Evolutionary conservation across 2,888 invertebrate genomes (phyloP).

Genomic region (Tetropium fuscum): DNA sequence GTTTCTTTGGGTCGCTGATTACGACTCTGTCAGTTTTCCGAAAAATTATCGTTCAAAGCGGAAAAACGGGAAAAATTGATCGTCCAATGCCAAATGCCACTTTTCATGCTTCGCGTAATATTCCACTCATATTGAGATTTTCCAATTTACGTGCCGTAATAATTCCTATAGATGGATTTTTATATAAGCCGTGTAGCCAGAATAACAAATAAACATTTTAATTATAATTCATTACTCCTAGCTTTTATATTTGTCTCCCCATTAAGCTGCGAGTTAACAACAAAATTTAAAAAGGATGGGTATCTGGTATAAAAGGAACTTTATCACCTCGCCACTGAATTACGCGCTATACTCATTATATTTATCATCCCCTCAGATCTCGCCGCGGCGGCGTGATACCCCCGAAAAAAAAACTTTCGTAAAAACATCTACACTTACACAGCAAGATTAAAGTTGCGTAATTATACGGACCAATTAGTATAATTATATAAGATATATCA

Average conservation of each 20-base stretch:
- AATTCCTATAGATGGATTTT: too few relatives aligned
- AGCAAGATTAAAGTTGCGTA: conserved; percentile 50
- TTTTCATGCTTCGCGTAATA: too few relatives aligned
- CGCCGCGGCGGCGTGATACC: conserved; percentile 24
- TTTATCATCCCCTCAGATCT: conserved; percentile 22
- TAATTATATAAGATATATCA: conserved; percentile 61
- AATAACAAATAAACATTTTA: conserved; percentile 7
- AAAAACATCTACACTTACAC: conserved; percentile 26
- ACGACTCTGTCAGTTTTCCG: too few relatives aligned
- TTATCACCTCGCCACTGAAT: conserved; percentile 23
- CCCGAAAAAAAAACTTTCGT: conserved; percentile 16
- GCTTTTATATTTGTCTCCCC: conserved; percentile 9
- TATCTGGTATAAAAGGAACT: conserved; percentile 3
- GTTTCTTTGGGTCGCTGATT: too few relatives aligned
- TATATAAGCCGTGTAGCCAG: too few relatives aligned
- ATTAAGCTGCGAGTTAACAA: conserved; percentile 14
- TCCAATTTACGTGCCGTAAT: too few relatives aligned
- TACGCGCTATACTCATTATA: conserved; percentile 17
- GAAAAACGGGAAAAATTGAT: too few relatives aligned
- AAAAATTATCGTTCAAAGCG: too few relatives aligned
- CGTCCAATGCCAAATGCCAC: too few relatives aligned
- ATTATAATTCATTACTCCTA: conserved; percentile 4
- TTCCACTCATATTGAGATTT: too few relatives aligned
- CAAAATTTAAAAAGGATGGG: conserved; percentile 15
- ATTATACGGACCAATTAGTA: conserved; percentile 55